Evolutionary conservation across 2,888 invertebrate genomes (phyloP), one percentile per base, ranked within the genome.

Genomic region (Hypsopygia costalis): DNA sequence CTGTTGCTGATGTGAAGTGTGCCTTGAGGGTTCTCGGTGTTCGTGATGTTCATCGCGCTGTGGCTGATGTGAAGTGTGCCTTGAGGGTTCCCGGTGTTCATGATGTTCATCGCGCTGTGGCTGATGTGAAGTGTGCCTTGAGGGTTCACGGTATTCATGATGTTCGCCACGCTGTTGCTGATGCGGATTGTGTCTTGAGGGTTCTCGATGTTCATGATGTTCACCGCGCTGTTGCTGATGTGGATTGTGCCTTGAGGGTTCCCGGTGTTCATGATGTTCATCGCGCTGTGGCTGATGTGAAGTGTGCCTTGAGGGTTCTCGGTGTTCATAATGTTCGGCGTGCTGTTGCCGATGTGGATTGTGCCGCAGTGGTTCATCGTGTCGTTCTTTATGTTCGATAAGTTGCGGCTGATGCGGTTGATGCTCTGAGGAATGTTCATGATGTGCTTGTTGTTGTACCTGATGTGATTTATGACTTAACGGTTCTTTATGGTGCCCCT

Each of bases 201-300:
- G 49, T 22, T 30, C 36, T 1, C 62, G 57, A 1, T 60, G 53
- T 3, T 60, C 52, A 6, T 55, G 47, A 27, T 61, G 52, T 44
- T 55, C 58, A 1, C 41, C 40, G 0, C 52, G 45, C 28, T 44
- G 47, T 1, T 31, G 25, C 1, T 25, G 2, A 25, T 25, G 3
- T 6, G n/a, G 34, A 28, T 33, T 38, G 20, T 41, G 29, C 36
- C 46, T 36, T 6, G 43, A 22, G 22, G 47, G 39, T 9, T 49
- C 47, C 8, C 55, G 39, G 7, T 51, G 49, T 36, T 55, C 43
- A 37, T 52, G 47, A 34, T 6, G 31, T 3, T 9, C 11, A 2
- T 2, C 9, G 1, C 11, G 29, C 1, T 29, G 9, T 9, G 9
- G 29, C 6, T 4, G 10, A 4, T 6, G 9, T 10, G 4, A 1